These are phyloP conservation scores for Penaeus japonicus DNA, from an alignment of 1,140 invertebrate species.

Conservation along the genomic window DNA sequence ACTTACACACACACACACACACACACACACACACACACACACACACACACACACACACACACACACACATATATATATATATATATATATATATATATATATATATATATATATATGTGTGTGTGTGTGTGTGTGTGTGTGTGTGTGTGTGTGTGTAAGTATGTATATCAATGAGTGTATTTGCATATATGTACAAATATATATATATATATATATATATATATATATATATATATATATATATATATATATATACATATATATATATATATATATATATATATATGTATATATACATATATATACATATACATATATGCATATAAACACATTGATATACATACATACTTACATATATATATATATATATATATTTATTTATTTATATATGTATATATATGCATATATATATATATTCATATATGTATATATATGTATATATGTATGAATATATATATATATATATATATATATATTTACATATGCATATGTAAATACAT, in stretches of 20 bases:
- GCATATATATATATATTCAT: neutral
- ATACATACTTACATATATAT: neutral
- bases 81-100: neutral
- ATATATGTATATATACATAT: neutral
- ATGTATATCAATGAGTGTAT: neutral
- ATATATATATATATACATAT: neutral
- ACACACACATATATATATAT: neutral
- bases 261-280: neutral
- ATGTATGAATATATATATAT: constrained; percentile 11
- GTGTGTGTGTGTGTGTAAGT: no score
- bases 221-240: neutral
- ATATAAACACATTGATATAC: neutral
- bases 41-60: neutral
- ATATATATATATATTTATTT: neutral
- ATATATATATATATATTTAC: constrained; percentile 3
- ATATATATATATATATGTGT: no score
- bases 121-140: no score
- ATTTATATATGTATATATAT: neutral
- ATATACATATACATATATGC: neutral
- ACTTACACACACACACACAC: no score
- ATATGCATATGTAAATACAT: constrained; percentile 4
- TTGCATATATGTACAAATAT: neutral
- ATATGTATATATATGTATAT: neutral
- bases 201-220: neutral
- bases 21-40: no score